Percentiles rank a stretch among this genome's conserved stretches.
phyloP scores from a whole-genome alignment of 2,888 invertebrate species.

The Trichogramma dendrolimi region DNA sequence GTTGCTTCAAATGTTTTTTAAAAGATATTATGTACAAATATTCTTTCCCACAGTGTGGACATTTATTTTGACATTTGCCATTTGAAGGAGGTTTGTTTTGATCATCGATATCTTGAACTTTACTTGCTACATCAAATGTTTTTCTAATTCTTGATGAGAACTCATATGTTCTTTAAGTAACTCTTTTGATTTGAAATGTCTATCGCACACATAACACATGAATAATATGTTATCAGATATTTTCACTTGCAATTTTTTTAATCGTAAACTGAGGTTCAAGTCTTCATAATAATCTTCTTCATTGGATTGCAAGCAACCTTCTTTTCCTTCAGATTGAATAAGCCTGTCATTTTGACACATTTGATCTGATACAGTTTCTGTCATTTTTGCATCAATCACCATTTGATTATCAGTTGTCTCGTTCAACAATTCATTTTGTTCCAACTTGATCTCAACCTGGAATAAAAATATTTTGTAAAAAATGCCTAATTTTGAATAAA shows the following conservation, averaged over 20 bases:
- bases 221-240: slow-evolving; percentile 43
- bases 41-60: slow-evolving; percentile 49
- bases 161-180: slow-evolving; percentile 49
- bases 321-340: slow-evolving; percentile 13
- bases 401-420: no score
- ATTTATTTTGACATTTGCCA: slow-evolving; percentile 46
- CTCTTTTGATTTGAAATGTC: slow-evolving; percentile 46
- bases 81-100: slow-evolving; percentile 37
- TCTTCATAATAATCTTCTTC: slow-evolving; percentile 50
- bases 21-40: slow-evolving; percentile 49
- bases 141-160: slow-evolving; percentile 47
- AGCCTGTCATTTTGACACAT: background rate
- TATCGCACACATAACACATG: slow-evolving; percentile 48
- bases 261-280: slow-evolving; percentile 45
- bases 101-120: slow-evolving; percentile 12
- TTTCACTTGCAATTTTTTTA: slow-evolving; percentile 40
- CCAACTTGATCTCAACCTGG: background rate
- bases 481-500: no score
- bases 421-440: background rate
- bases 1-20: slow-evolving; percentile 48
- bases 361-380: background rate
- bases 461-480: no score
- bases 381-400: no score
- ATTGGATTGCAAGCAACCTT: slow-evolving; percentile 34
- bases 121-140: slow-evolving; percentile 38